phyloP scores from a whole-genome alignment of 1,140 invertebrate genomes.

The Leptinotarsa lineolata region DNA sequence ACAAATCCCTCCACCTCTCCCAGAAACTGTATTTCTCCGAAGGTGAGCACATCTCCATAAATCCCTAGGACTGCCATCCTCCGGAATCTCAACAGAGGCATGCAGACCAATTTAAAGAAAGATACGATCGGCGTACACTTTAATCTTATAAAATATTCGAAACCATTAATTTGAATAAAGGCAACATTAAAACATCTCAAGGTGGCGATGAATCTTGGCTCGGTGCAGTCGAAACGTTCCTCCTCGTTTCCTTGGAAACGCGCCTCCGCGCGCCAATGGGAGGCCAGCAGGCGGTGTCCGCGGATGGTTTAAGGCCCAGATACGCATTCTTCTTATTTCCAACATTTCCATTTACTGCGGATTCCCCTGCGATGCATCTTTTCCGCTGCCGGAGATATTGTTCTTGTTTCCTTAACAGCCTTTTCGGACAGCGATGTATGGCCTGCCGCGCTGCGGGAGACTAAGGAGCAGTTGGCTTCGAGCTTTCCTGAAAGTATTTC shows the following conservation, averaged over 20 bases:
- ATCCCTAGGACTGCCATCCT: slow-evolving; percentile 12
- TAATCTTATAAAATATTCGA: slow-evolving; percentile 54
- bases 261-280: slow-evolving; percentile 51
- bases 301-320: slow-evolving; percentile 51
- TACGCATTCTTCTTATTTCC: slow-evolving; percentile 48
- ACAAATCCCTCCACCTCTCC: neutral
- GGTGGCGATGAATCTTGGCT: slow-evolving; percentile 55
- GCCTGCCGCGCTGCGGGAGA: slow-evolving; percentile 29
- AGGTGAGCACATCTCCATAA: slow-evolving; percentile 12
- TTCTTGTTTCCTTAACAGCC: slow-evolving; percentile 46
- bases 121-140: slow-evolving; percentile 47
- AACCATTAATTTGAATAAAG: slow-evolving; percentile 57
- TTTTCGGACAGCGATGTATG: slow-evolving; percentile 46
- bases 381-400: slow-evolving; percentile 43
- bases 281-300: slow-evolving; percentile 47
- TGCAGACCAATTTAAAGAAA: slow-evolving; percentile 52
- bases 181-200: slow-evolving; percentile 58
- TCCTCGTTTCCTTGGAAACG: slow-evolving; percentile 53
- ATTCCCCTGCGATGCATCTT: slow-evolving; percentile 47
- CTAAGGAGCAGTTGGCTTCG: neutral
- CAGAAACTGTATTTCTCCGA: neutral
- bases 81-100: slow-evolving; percentile 32
- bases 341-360: slow-evolving; percentile 43
- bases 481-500: neutral
- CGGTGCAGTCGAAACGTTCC: slow-evolving; percentile 48